Conservation (phyloP, 2,888 invertebrate species). For the Sarcophaga carnaria region DNA sequence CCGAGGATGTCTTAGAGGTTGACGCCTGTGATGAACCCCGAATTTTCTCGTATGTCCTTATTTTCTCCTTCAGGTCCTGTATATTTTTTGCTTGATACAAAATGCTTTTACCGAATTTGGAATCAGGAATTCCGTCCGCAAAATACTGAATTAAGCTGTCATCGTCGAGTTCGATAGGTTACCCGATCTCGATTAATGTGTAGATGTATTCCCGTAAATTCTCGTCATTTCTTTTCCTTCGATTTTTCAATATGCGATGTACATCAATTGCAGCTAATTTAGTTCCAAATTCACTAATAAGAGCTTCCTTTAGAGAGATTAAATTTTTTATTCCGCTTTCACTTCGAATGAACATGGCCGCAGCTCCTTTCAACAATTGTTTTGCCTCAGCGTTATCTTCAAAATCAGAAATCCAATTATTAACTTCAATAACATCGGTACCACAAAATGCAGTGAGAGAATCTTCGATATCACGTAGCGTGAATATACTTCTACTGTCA, state of each 20-base stretch:
- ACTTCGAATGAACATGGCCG: slow-evolving; percentile 23
- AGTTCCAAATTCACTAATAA: slow-evolving; percentile 23
- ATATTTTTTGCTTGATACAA: slow-evolving; percentile 3
- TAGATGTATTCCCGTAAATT: background rate
- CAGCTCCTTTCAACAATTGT: slow-evolving; percentile 31
- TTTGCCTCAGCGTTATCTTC: slow-evolving; percentile 21
- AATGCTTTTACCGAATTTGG: slow-evolving; percentile 1
- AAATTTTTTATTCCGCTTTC: slow-evolving; percentile 18
- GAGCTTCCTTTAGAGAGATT: slow-evolving; percentile 30
- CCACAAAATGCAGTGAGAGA: slow-evolving; percentile 42
- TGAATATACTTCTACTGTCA: background rate
- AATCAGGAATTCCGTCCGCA: background rate
- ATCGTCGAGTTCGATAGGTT: slow-evolving; percentile 9
- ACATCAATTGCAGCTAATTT: slow-evolving; percentile 29
- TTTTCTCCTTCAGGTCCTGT: background rate
- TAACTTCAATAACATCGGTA: slow-evolving; percentile 22
- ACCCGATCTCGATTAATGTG: background rate
- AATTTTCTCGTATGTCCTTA: slow-evolving; percentile 13
- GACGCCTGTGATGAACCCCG: background rate
- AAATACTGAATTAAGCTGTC: slow-evolving; percentile 2
- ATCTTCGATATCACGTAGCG: slow-evolving; percentile 14
- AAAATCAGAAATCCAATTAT: slow-evolving; percentile 20
- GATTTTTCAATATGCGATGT: slow-evolving; percentile 10
- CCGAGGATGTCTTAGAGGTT: background rate
- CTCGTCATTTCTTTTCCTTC: background rate